Conservation (phyloP, 2,888 invertebrate species). For the Apoderus coryli region DNA sequence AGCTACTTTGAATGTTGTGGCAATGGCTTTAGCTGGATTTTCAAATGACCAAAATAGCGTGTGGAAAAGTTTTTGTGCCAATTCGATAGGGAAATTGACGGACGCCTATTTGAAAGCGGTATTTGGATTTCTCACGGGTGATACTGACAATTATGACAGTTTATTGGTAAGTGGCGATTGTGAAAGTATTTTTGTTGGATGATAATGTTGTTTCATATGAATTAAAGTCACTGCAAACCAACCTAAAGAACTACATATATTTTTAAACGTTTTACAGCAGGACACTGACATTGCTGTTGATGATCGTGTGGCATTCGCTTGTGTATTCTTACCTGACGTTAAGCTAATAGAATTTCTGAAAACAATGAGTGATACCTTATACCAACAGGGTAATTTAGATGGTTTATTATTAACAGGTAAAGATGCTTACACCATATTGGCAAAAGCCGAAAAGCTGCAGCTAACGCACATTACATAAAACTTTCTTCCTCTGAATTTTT, state of each 20-base stretch:
- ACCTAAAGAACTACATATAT: too few relatives aligned
- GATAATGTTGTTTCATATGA: constrained; percentile 3
- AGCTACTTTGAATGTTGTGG: constrained; percentile 45
- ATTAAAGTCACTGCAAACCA: neutral
- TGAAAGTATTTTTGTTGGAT: constrained; percentile 1
- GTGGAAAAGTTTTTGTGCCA: constrained; percentile 62
- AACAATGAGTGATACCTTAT: constrained; percentile 51
- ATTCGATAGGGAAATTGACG: constrained; percentile 60
- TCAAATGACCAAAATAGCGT: constrained; percentile 68
- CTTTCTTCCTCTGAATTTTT: neutral
- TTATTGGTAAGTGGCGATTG: constrained; percentile 48
- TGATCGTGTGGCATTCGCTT: constrained; percentile 84
- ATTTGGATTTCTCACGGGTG: constrained; percentile 78
- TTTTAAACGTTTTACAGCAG: constrained; percentile 40
- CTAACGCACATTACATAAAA: too few relatives aligned
- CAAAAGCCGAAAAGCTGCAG: too few relatives aligned
- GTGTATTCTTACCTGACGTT: constrained; percentile 68
- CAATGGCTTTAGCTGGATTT: constrained; percentile 75
- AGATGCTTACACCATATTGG: too few relatives aligned
- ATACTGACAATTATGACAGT: constrained; percentile 58
- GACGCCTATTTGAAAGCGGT: constrained; percentile 85
- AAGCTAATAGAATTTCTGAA: constrained; percentile 68
- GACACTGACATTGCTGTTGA: constrained; percentile 74
- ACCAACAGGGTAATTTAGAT: constrained; percentile 64
- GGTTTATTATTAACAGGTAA: constrained; percentile 71